Evolutionary conservation across 2,797 vertebrate genomes (phyloP).

Genomic region (Oceanodroma leucorhoa): DNA sequence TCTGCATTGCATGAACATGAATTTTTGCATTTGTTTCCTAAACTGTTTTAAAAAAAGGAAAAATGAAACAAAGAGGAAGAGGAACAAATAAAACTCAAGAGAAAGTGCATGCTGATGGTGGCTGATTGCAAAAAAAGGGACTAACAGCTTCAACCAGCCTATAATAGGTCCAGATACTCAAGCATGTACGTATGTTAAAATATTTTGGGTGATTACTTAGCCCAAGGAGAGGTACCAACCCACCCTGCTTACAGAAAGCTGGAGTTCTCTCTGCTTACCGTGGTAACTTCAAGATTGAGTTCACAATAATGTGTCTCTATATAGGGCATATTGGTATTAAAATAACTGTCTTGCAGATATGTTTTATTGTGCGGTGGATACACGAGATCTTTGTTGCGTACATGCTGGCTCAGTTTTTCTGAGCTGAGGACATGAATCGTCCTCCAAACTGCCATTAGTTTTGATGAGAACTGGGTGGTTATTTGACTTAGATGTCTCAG

Average conservation of each 20-base stretch:
- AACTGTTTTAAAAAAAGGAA: not conserved
- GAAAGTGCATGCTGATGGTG: not conserved
- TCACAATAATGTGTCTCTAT: not conserved
- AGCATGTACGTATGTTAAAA: not conserved
- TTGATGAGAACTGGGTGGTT: not conserved
- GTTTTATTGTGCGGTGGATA: not conserved
- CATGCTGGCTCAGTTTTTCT: slow-evolving; percentile 46
- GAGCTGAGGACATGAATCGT: not conserved
- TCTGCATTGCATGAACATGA: not conserved
- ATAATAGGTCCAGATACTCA: not conserved
- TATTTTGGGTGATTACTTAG: not conserved
- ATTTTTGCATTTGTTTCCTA: not conserved
- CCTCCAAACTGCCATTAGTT: not conserved
- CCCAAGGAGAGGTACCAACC: not conserved
- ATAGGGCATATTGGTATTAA: slow-evolving; percentile 2
- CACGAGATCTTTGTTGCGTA: not conserved
- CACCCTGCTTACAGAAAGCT: not conserved
- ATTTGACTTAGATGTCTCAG: not conserved
- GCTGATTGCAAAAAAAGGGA: not conserved
- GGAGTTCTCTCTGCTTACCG: not conserved
- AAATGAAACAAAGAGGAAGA: not conserved
- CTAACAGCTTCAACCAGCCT: not conserved
- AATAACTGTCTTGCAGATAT: slow-evolving; percentile 26
- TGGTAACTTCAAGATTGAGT: not conserved
- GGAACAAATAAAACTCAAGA: not conserved